Evolutionary conservation across 2,797 vertebrate species (phyloP), one percentile per base, ranked within the genome.

Genomic region (Jordanella pulchra): DNA sequence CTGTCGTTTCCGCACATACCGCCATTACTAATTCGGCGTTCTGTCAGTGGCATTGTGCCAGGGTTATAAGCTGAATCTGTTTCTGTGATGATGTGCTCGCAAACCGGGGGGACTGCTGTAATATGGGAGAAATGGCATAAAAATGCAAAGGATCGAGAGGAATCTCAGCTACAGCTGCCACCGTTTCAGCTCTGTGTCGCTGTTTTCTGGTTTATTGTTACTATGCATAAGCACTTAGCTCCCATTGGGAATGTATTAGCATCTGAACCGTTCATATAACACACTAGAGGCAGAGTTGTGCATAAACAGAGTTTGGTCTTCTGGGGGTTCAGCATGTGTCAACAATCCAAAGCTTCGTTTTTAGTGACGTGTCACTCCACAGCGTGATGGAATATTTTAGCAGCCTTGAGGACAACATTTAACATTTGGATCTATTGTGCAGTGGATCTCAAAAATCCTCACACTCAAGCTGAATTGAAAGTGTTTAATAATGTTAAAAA

Each of bases 91-190:
- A 65, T 89, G 84, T 89, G 85, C 79, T 86, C 39, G 60, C 51
- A 27, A 27, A 55, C 15, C 18, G 75, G 44, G 30, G 88, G 90
- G 87, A 89, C 81, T 84, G 84, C 86, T 88, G 77, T 91, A 93
- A 94, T 93, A 91, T 91, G 93, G 93, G 93, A 93, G 87, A 77
- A 82, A 82, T 83, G 80, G 91, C 91, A 89, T 87, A 86, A 86
- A 88, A 90, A 87, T 71, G 76, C 79, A 85, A n/a, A 91, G 84
- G 86, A 86, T 63, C 63, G 81, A 83, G 81, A 81, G 66, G 72
- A 84, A 76, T 44, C 58, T 35, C 27, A 77, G 65, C 60, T 15
- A 55, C 2, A 28, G 65, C 74, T 65, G 70, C 60, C n/a, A 28
- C 76, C 63, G 27, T 65, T 74, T 27, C 67, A 77, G 69, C 81